Percentiles rank a stretch among this genome's conserved stretches.
These are phyloP conservation scores for Daboia siamensis DNA, from an alignment of 2,113 vertebrate genomes.

Conservation along the genomic window DNA sequence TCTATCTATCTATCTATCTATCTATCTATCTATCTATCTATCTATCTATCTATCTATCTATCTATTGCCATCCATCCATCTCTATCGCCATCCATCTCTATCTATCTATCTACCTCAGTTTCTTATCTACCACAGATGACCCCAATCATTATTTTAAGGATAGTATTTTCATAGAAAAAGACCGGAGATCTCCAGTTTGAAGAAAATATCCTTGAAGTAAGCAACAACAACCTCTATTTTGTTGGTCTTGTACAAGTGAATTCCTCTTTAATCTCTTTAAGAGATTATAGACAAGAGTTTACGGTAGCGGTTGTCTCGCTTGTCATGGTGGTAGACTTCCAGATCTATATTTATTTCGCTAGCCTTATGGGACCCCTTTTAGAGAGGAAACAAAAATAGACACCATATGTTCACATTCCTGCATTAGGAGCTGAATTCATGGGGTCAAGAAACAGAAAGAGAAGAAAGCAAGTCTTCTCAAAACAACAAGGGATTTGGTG, in stretches of 20 bases:
- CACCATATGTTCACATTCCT: slow-evolving; percentile 40
- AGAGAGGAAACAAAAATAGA: slow-evolving; percentile 42
- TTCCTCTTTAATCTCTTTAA: neutral
- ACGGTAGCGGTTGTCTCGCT: neutral
- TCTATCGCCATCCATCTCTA: no score
- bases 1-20: no score
- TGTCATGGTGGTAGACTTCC: neutral
- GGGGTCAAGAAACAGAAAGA: slow-evolving; percentile 27
- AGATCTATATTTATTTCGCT: neutral
- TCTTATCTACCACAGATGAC: no score
- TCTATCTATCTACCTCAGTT: neutral
- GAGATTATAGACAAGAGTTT: neutral
- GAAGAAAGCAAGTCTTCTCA: slow-evolving; percentile 15
- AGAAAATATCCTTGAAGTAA: no score
- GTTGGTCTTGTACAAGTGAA: neutral
- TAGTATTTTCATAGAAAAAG: no score
- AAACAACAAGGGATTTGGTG: neutral
- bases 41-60: no score
- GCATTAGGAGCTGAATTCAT: slow-evolving; percentile 27
- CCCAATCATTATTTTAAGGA: no score
- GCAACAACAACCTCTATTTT: no score
- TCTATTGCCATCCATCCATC: no score
- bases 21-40: no score
- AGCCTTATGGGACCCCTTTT: slow-evolving; percentile 16
- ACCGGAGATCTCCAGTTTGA: no score